Evolutionary conservation across 2,797 vertebrate species (phyloP), one percentile per base, ranked within the genome.

Genomic region (Poeciliopsis infans): DNA sequence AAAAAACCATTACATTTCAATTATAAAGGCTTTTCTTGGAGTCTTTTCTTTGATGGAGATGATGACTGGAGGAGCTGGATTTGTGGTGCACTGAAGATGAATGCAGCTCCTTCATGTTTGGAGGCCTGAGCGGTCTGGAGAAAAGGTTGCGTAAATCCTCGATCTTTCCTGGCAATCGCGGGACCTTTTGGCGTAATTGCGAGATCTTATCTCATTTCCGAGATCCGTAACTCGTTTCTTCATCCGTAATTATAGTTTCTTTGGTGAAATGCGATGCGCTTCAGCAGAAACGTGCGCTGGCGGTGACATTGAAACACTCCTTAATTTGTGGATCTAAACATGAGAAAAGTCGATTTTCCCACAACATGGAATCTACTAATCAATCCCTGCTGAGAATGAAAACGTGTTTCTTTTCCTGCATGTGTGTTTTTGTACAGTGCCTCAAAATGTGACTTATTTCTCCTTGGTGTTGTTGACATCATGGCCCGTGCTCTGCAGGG

Each of bases 401-500:
- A 18, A 10, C 5, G 1, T 51, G 39, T 43, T 69, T 25, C 11
- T 41, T 69, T 43, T 41, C 36, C 36, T n/a, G 43, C 10, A 5
- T 20, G 5, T 16, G 23, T 61, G 28, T 69, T 43, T 70, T 28
- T 45, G 25, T 45, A 12, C n/a, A 28, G 7, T 46, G 68, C 13
- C 23, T 7, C 28, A 46, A 71, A 71, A 45, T 71, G 25, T 45
- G 18, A 25, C 68, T 20, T 61, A 43, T 72, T 75, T 75, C 23
- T 70, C 57, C 80, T 90, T 73, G 72, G 82, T 43, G 71, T 76
- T 89, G 74, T 85, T 92, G 90, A 76, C 49, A 75, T 3, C 55
- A 74, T 3, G 61, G 53, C 45, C 74, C 79, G 79, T 78, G 53
- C 78, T 94, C 90, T 83, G 88, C 85, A 89, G 88, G 36, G 36